Evolutionary conservation across 2,797 vertebrate genomes (phyloP), one percentile per base, ranked within the genome.

Genomic region (Echeneis naucrates): DNA sequence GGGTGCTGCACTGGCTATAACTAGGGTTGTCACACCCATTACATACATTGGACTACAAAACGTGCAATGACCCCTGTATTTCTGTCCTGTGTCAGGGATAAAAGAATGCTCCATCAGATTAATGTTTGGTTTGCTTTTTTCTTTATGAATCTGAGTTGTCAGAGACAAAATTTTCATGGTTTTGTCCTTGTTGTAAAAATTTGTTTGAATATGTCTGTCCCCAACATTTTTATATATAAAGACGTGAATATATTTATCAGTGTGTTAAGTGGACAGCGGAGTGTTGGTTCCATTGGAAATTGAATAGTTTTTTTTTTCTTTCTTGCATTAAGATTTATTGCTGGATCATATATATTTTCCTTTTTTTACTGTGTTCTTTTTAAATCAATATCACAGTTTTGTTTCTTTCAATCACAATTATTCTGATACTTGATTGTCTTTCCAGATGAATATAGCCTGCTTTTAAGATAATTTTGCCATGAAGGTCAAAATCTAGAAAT

Each of bases 231-330:
- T 93, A 89, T 92, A 88, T 90, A 88, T 90, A 88, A 90, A 92
- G 84, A 91, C 88, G 65, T 90, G 88, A 88, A 92, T 91, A 93
- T 94, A 95, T 95, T 95, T 93, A 93, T 95, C 94, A 92, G 89
- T 93, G 89, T 89, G 90, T 93, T 92, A 89, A 84, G 78, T 91
- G 81, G 82, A 75, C 63, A 68, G 80, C 63, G 68, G 80, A 85
- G 81, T 87, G 81, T 91, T 92, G 84, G 84, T 93, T 92, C 85
- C 92, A 84, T 89, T 86, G 70, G 84, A 88, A 89, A 89, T 81
- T 35, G 78, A 70, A 81, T 75, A 38, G 12, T 17, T 65, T 75
- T 75, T 74, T 68, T 75, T 84, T 85, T 60, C 60, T 87, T 87
- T 88, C 68, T 83, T 87, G 69, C 85, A 87, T 91, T 88, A 81